Percentiles rank a stretch among this genome's conserved stretches.
Conservation (phyloP, 2,113 vertebrate species). For the Chlorodrepanis virens region DNA sequence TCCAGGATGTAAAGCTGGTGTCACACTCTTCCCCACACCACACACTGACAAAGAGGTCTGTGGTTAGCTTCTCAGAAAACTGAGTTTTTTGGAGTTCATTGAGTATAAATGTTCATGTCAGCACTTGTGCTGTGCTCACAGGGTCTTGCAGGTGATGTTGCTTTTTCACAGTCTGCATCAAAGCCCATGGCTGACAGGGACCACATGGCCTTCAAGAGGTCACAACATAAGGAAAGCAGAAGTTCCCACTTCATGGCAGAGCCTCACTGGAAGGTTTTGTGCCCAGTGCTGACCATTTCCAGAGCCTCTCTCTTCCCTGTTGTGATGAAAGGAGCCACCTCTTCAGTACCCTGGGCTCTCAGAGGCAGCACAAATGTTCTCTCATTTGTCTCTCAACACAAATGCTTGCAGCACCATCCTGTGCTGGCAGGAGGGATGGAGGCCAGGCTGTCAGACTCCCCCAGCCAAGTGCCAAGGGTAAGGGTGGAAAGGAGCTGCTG, state of each 20-base stretch:
- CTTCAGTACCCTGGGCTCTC: not conserved
- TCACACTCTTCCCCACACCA: not conserved
- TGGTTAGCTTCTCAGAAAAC: not conserved
- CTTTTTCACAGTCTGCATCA: not conserved
- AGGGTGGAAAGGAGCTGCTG: not conserved
- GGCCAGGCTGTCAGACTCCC: not conserved
- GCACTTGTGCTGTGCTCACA: not conserved
- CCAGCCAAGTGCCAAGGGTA: not conserved
- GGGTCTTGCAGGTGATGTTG: not conserved
- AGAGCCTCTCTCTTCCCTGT: not conserved
- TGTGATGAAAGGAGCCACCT: not conserved
- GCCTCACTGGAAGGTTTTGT: not conserved
- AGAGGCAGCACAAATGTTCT: not conserved
- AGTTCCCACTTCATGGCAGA: not conserved
- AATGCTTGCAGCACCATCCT: not conserved
- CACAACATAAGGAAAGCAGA: not conserved
- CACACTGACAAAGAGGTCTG: not conserved
- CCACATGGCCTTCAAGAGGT: not conserved
- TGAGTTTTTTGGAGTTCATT: not conserved
- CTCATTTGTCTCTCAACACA: accelerated
- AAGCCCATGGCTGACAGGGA: not conserved
- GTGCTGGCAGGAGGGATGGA: not conserved
- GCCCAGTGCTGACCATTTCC: not conserved
- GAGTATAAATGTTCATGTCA: not conserved
- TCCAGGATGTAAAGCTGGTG: not conserved